phyloP scores from a whole-genome alignment of 1,140 invertebrate genomes.

The Drosophila sechellia region DNA sequence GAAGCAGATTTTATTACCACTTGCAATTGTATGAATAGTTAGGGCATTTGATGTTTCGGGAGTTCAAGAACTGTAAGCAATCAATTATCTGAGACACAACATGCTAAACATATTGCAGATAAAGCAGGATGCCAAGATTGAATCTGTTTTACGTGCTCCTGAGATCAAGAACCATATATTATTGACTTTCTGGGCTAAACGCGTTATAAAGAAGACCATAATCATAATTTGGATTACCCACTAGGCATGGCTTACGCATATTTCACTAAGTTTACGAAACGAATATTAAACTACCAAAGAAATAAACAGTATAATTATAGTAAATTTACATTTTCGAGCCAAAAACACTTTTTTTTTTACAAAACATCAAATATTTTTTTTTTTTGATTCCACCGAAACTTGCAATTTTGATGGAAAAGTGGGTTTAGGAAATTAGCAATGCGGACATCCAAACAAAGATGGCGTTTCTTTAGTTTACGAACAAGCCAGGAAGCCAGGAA shows the following conservation, averaged over 20 bases:
- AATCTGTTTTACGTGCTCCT: background rate
- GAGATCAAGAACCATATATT: conserved; percentile 13
- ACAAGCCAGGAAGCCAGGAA: background rate
- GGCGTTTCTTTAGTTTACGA: conserved; percentile 1
- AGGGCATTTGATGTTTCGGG: conserved; percentile 22
- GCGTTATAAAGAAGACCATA: conserved; percentile 6
- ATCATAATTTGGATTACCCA: background rate
- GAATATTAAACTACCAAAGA: conserved; percentile 1
- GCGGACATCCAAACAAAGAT: background rate
- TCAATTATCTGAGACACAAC: conserved; percentile 21
- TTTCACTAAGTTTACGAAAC: background rate
- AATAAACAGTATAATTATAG: background rate
- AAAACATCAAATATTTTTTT: background rate
- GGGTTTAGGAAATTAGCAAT: background rate
- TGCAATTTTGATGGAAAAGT: background rate
- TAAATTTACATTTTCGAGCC: background rate
- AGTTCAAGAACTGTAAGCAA: conserved; percentile 34
- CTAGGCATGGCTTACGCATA: background rate
- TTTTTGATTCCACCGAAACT: background rate
- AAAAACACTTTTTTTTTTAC: background rate
- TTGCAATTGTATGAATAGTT: conserved; percentile 13
- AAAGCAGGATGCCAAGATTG: too few relatives aligned
- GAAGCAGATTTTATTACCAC: conserved; percentile 2
- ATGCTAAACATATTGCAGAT: conserved; percentile 2
- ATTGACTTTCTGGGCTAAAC: conserved; percentile 11